Evolutionary conservation across 2,113 vertebrate species (phyloP), one percentile per base, ranked within the genome.

Genomic region (Pterocles burchelli): DNA sequence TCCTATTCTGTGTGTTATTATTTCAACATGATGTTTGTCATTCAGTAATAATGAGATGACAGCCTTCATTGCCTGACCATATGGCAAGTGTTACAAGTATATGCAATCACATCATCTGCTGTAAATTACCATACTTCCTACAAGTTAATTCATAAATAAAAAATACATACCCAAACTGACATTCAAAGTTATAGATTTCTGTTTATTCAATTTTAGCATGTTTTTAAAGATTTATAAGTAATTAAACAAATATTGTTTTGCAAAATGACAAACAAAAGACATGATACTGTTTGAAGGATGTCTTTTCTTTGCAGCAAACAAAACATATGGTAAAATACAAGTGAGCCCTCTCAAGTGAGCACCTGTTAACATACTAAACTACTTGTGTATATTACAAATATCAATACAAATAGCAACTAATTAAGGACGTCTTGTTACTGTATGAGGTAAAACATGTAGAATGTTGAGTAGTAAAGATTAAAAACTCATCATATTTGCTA

Each of bases 21-120:
- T 97, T 97, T 98, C 98, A 98, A 98, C 97, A 97, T 97, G 97
- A 95, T 98, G 96, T 97, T 97, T 98, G 98, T 98, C 98, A 98
- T 97, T 98, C 97, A 97, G 97, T 97, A 98, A 98, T 98, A 98
- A 98, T 92, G 96, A 97, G 97, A 98, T 98, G 98, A 98, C 97
- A 98, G 97, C 93, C 96, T 98, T 98, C 98, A 98, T 98, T 98
- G 98, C 96, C 93, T 95, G 95, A 97, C 97, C 98, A 98, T 98
- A 98, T 98, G 97, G 97, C 96, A 97, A 97, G 96, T 96, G 97
- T 97, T 98, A 97, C 91, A 97, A 97, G 80, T 95, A 95, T 92
- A 95, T 86, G 97, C 90, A 98, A 97, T 96, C 95, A 97, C 91
- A 98, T 98, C 92, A 98, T 98, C 97, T 98, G 96, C 95, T 98